Base-by-base conservation (phyloP, 2,888 invertebrate species). In the Mallateleia sp. region DNA sequence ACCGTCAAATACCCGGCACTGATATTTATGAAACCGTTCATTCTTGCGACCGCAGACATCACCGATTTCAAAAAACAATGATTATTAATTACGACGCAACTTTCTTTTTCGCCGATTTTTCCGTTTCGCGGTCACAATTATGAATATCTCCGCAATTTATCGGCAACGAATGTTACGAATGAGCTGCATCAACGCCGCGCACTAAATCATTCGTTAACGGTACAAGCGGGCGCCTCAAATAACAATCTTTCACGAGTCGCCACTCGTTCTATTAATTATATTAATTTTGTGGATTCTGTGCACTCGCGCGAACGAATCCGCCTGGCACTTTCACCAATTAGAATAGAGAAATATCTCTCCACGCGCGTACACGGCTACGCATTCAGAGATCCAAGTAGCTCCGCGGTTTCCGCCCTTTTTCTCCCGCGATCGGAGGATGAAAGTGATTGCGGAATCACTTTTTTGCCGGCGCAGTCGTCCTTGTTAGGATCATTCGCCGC, bases 251-350 rank as follows among this genome's bases (percentile, higher is more conserved):
- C 69, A 34, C 60, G 52, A 79, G 58, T 69, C 47, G 71, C 71
- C 20, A 18, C 60, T 42, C 62, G 79, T 79, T 42, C 42, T 52
- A 69, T 71, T 62, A 60, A 79, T 71, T 69, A 71, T 28, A 62
- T 71, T 52, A 62, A 79, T 69, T 79, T 62, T 50, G 79, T 52
- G 60, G 69, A 69, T 50, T 79, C 69, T 78, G 24, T 66, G 18
- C 56, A 22, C 47, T 22, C 66, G 56, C 83, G 77, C 60, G 74
- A 69, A 67, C 58, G 74, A 77, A 77, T 84, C 79, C 56, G 60
- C 83, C 83, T n/a, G 74, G 45, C 80, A 88, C 90, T 89, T 90
- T 89, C 88, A 85, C 90, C 87, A 89, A 90, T 89, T 87, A 89
- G 56, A 77, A 67, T 45, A 28, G 47, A 28, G 14, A 18, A 18